Conservation (phyloP, 2,113 vertebrate genomes). For the Megalops atlanticus region DNA sequence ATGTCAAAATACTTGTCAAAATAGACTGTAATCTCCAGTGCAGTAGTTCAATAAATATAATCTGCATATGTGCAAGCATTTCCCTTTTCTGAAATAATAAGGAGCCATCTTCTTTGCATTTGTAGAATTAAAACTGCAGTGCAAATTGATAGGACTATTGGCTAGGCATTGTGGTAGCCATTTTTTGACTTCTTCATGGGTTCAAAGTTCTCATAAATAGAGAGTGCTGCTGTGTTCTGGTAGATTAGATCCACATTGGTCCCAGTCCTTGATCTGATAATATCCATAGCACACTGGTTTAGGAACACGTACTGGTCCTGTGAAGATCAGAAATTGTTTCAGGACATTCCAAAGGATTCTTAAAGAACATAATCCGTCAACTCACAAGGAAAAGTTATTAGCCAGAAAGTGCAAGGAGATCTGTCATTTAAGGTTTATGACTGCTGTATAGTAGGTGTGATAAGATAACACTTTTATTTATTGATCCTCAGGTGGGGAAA, state of each 20-base stretch:
- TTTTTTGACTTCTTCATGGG: conserved; percentile 47
- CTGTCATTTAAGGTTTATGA: background rate
- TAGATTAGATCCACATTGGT: conserved; percentile 89
- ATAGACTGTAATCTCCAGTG: background rate
- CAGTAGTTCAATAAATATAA: conserved; percentile 44
- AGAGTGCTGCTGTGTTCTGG: conserved; percentile 81
- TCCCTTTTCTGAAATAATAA: background rate
- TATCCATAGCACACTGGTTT: conserved; percentile 90
- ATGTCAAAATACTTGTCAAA: background rate
- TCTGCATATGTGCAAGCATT: background rate
- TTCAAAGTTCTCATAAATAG: conserved; percentile 83
- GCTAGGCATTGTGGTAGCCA: conserved; percentile 32
- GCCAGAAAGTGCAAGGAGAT: background rate
- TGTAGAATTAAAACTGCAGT: background rate
- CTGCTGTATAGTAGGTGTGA: background rate
- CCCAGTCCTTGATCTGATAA: conserved; percentile 84
- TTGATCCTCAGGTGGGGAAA: too few relatives aligned
- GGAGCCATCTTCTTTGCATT: background rate
- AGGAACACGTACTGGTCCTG: conserved; percentile 95
- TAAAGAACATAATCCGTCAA: background rate
- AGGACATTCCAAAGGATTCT: background rate
- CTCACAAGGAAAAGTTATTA: background rate
- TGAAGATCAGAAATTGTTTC: conserved; percentile 15
- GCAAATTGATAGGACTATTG: background rate
- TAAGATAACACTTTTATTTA: too few relatives aligned